Base-by-base conservation (phyloP, 2,113 vertebrate species). In the Danio rerio region DNA sequence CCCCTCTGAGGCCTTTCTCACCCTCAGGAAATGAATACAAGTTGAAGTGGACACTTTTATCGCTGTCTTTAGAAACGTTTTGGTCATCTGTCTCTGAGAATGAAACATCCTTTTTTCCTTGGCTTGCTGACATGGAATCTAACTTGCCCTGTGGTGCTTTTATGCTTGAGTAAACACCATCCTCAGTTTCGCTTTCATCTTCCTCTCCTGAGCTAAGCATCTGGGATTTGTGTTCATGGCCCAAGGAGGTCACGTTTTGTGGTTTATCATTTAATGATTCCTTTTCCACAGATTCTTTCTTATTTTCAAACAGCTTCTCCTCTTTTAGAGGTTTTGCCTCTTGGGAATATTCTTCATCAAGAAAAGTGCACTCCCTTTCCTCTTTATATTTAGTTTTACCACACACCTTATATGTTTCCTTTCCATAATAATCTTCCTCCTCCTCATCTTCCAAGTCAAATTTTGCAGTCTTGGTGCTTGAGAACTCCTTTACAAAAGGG, bases 321-420 rank as follows among this genome's bases (percentile, higher is more conserved):
- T 13, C 88, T 80, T 82, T 65, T 73, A 87, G 47, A 5, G 87
- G 71, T 87, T 93, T 93, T 56, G 80, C 78, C 71, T 94, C 94
- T 82, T 89, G 90, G 3, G 91, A 89, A 11, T 87, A 91, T 43
- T 93, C 94, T 6, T 99, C 96, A 2, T 99, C 97, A 3, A 99
- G 91, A 88, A 99, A 99, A 3, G 95, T 94, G 20, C 94, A 96
- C 75, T 98, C 98, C 69, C 95, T 94, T 80, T 97, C 96, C 85
- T 98, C 93, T 72, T 94, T 91, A 0, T 96, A 96, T 83, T 93
- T 94, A 11, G 92, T 90, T 86, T 93, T 94, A 16, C 90, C 65
- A 5, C 89, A 73, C 4, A 90, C 92, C 56, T 89, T 92, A 12
- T 95, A 89, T 56, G 88, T 89, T 18, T 85, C 92, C 58, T 93